phyloP scores from a whole-genome alignment of 2,888 invertebrate species.

The Ophion obscuratus region DNA sequence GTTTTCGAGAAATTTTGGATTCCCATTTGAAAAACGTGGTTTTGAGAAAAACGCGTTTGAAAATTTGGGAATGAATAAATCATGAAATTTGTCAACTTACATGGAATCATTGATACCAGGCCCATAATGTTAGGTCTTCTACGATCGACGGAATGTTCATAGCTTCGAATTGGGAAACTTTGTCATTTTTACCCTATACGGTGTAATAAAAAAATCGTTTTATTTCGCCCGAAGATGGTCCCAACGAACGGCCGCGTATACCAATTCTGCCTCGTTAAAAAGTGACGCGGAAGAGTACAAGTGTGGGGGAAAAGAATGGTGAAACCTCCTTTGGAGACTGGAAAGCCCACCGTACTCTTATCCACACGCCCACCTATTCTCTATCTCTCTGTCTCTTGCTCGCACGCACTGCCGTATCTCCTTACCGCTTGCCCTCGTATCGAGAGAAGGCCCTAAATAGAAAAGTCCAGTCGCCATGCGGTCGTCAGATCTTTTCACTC shows the following conservation, averaged over 20 bases:
- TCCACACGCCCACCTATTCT: constrained; percentile 51
- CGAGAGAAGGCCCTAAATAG: constrained; percentile 34
- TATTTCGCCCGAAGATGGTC: too few relatives aligned
- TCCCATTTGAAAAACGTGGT: too few relatives aligned
- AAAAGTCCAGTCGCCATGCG: constrained; percentile 33
- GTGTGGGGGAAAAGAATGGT: constrained; percentile 41
- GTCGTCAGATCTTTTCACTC: constrained; percentile 39
- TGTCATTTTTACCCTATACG: too few relatives aligned
- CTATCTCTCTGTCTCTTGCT: constrained; percentile 51
- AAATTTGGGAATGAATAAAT: too few relatives aligned
- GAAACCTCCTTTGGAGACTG: constrained; percentile 54
- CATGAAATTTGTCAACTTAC: too few relatives aligned
- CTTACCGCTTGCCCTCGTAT: constrained; percentile 19
- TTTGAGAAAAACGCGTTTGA: too few relatives aligned
- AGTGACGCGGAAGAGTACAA: constrained; percentile 21
- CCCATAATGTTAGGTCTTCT: too few relatives aligned
- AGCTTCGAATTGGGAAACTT: too few relatives aligned
- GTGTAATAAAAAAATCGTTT: too few relatives aligned
- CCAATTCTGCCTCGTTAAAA: constrained; percentile 36
- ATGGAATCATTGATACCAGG: too few relatives aligned
- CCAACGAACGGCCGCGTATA: neutral
- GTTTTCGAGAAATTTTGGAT: too few relatives aligned
- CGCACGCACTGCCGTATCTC: constrained; percentile 12
- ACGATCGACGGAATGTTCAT: too few relatives aligned
- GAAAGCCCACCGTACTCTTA: constrained; percentile 61